These are phyloP conservation scores for Caenorhabditis panamensis DNA, from an alignment of 2,888 invertebrate species.

Conservation along the genomic window DNA sequence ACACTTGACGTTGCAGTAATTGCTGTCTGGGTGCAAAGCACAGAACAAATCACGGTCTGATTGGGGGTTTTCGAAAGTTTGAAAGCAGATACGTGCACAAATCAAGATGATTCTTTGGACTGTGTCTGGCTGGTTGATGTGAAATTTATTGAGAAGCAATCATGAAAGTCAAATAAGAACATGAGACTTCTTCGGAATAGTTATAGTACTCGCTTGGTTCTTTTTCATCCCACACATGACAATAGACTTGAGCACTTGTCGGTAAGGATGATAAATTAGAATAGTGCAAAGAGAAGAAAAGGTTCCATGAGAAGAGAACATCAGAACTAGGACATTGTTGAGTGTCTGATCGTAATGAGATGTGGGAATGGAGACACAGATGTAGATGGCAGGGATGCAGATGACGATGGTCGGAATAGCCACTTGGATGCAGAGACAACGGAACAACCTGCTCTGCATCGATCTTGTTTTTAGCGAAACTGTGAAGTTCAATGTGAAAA, in stretches of 20 bases:
- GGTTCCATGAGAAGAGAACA: constrained; percentile 24
- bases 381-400: constrained; percentile 15
- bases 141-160: background rate
- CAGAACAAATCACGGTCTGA: background rate
- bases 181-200: constrained; percentile 1
- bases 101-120: no score
- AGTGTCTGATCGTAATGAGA: constrained; percentile 19
- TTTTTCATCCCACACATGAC: background rate
- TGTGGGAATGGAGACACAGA: constrained; percentile 19
- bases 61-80: no score
- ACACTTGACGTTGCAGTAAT: background rate
- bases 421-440: constrained; percentile 22
- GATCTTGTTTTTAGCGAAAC: background rate
- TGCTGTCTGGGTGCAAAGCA: background rate
- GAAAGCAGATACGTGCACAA: no score
- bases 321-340: constrained; percentile 20
- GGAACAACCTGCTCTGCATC: constrained; percentile 21
- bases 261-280: constrained; percentile 19
- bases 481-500: constrained; percentile 3
- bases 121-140: no score
- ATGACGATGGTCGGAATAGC: constrained; percentile 20
- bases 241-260: background rate
- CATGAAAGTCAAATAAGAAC: background rate
- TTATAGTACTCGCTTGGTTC: background rate
- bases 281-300: constrained; percentile 26